Percentiles rank a stretch among this genome's conserved stretches.
phyloP scores from a whole-genome alignment of 2,113 vertebrate species.

The Ammodytes marinus region DNA sequence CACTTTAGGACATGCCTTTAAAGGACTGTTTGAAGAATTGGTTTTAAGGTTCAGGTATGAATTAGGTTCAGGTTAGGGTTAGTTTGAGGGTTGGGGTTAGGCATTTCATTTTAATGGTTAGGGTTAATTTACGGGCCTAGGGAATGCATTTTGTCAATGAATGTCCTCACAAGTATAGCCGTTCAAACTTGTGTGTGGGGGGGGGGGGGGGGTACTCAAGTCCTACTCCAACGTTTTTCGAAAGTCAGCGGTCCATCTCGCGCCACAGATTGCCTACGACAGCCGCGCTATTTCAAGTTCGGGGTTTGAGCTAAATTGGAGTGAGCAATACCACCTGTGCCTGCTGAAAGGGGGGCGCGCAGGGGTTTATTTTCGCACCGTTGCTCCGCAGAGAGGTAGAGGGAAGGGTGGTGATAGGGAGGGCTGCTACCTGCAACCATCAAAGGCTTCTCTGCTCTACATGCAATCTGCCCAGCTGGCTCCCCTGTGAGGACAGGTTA shows the following conservation, averaged over 20 bases:
- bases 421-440: slow-evolving; percentile 80
- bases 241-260: slow-evolving; percentile 77
- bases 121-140: too few species aligned
- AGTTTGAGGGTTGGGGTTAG: too few species aligned
- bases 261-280: slow-evolving; percentile 82
- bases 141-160: too few species aligned
- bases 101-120: too few species aligned
- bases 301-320: slow-evolving; percentile 86
- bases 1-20: too few species aligned
- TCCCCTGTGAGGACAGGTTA: slow-evolving; percentile 64
- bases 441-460: slow-evolving; percentile 75
- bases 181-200: slow-evolving; percentile 17
- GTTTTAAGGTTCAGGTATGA: too few species aligned
- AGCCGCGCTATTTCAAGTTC: slow-evolving; percentile 82
- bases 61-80: too few species aligned
- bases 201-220: not conserved
- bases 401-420: slow-evolving; percentile 4
- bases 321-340: slow-evolving; percentile 86
- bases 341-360: slow-evolving; percentile 74
- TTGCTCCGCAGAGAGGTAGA: slow-evolving; percentile 59
- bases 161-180: too few species aligned
- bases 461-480: slow-evolving; percentile 77
- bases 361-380: slow-evolving; percentile 49
- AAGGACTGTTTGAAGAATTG: too few species aligned
- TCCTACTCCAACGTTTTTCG: slow-evolving; percentile 13